Evolutionary conservation across 2,113 vertebrate genomes (phyloP).

Genomic region (Paradoxurus hermaphroditus): DNA sequence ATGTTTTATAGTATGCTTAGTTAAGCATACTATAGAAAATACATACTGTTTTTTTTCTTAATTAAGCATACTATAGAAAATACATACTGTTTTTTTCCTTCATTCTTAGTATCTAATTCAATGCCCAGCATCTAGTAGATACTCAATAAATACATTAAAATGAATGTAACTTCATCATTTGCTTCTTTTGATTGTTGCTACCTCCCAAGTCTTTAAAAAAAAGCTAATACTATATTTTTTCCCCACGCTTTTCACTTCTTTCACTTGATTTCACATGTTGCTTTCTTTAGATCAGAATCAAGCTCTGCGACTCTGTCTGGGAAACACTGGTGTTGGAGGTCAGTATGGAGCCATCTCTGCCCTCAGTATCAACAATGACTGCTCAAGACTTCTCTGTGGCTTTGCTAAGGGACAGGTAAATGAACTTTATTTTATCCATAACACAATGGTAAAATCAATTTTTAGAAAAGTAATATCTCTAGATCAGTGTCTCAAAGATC

Average conservation of each 20-base stretch:
- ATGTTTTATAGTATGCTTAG: neutral
- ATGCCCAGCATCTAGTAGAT: neutral
- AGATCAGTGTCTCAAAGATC: neutral
- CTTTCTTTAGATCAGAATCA: slow-evolving; percentile 92
- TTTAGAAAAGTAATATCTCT: neutral
- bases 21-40: too few relatives aligned
- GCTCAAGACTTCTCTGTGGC: slow-evolving; percentile 96
- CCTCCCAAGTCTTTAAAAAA: neutral
- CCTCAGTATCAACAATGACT: slow-evolving; percentile 96
- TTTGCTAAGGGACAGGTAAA: slow-evolving; percentile 98
- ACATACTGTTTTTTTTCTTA: neutral
- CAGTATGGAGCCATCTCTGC: slow-evolving; percentile 97
- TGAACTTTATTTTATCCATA: neutral
- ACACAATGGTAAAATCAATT: neutral
- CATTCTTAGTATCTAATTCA: neutral
- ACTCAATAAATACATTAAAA: neutral
- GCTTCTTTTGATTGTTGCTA: slow-evolving; percentile 28
- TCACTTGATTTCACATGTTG: slow-evolving; percentile 11
- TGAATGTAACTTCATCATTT: neutral
- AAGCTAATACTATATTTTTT: neutral
- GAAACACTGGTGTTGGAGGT: slow-evolving; percentile 92
- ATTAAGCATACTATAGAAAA: too few relatives aligned
- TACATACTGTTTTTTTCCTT: neutral
- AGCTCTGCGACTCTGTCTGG: slow-evolving; percentile 94
- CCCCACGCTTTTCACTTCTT: neutral